Conservation (phyloP, 2,888 invertebrate species). For the Phrixothrix hirtus region DNA sequence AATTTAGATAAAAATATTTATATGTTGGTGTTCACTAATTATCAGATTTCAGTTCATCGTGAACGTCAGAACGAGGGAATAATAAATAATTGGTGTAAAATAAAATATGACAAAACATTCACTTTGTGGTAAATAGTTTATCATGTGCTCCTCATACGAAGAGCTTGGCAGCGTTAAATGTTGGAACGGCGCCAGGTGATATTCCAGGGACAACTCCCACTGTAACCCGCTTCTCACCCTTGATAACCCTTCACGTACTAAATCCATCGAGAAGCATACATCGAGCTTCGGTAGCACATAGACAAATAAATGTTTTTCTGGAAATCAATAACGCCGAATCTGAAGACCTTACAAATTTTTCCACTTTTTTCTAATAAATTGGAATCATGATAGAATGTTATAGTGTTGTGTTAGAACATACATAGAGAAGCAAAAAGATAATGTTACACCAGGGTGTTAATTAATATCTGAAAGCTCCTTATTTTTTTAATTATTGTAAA, state of each 20-base stretch:
- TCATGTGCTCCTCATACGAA: constrained; percentile 16
- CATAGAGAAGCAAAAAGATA: too few relatives aligned
- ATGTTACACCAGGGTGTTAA: too few relatives aligned
- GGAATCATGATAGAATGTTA: too few relatives aligned
- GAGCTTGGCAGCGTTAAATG: constrained; percentile 20
- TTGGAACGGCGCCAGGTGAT: constrained; percentile 33
- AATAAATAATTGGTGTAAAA: too few relatives aligned
- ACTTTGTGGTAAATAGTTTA: constrained; percentile 25
- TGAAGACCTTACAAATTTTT: constrained; percentile 3
- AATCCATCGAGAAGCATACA: constrained; percentile 27
- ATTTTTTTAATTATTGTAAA: too few relatives aligned
- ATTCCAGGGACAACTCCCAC: constrained; percentile 24
- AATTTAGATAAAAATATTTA: too few relatives aligned
- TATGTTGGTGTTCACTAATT: too few relatives aligned
- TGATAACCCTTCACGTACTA: constrained; percentile 28
- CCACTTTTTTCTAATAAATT: too few relatives aligned
- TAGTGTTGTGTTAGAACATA: too few relatives aligned
- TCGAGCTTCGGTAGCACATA: constrained; percentile 25
- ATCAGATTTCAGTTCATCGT: too few relatives aligned
- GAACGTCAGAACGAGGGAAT: too few relatives aligned
- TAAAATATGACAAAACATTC: constrained; percentile 18
- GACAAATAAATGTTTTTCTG: constrained; percentile 27
- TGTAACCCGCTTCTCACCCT: constrained; percentile 18
- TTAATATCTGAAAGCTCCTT: too few relatives aligned
- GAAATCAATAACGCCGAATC: constrained; percentile 24